Evolutionary conservation across 2,888 invertebrate genomes (phyloP), one percentile per base, ranked within the genome.

Genomic region (Laothoe populi): DNA sequence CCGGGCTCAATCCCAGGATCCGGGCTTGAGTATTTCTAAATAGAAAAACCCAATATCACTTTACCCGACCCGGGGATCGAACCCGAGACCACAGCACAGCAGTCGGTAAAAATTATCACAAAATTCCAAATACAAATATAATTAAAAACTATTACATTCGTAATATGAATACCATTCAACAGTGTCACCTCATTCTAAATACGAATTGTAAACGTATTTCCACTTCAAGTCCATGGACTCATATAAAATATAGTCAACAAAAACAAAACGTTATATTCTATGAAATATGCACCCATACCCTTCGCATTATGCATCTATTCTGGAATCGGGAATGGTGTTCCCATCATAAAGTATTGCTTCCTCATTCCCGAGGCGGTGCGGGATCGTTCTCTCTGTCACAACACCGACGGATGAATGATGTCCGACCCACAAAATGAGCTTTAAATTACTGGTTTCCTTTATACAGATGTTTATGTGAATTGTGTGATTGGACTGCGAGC

Each of bases 401-500:
- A 67, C 65, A 58, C 64, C 64, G 63, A 62, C 61, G 69, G 70
- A 69, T 81, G 83, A 84, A 84, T 79, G 84, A 84, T 85, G 71
- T 73, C 66, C 72, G 71, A 67, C 69, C 63, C 73, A 72, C 19
- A 79, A 78, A 81, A 81, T 77, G 77, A 79, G 76, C 75, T 81
- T 73, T 70, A 79, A 81, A 84, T 82, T 79, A 78, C 78, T 66
- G 64, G 74, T 70, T 79, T 81, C 79, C 79, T 77, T 66, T 65
- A 79, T 77, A 69, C 78, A 83, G 77, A 75, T 73, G 75, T 73
- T 70, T 53, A 23, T 23, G 46, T 46, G 53, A 21, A 53, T 53
- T 53, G 53, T 35, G 19, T 10, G 35, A 31, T 53, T 35, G 19
- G 10, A 38, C 11, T 38, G 38, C 38, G 38, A 38, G 38, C 13